phyloP scores from a whole-genome alignment of 2,797 vertebrate species.

The Lophotriccus pileatus region DNA sequence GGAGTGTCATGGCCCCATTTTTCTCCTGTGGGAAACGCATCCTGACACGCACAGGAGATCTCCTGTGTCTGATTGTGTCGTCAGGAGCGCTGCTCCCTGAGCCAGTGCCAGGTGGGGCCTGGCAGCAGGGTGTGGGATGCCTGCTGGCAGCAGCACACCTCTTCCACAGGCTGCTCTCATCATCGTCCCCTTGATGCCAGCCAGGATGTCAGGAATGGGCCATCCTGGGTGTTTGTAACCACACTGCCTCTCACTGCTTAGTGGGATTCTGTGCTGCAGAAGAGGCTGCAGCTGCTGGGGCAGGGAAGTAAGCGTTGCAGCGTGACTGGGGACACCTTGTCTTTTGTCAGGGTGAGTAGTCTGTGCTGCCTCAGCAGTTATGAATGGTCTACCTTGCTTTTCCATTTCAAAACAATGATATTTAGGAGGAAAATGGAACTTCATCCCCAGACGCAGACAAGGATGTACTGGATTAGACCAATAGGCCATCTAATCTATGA shows the following conservation, averaged over 20 bases:
- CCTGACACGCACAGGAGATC: not conserved
- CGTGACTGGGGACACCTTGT: not conserved
- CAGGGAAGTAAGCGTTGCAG: not conserved
- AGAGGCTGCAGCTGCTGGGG: not conserved
- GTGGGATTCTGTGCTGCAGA: not conserved
- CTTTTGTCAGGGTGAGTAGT: not conserved
- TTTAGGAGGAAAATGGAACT: not conserved
- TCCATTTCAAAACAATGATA: not conserved
- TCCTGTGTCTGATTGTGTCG: not conserved
- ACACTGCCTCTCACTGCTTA: not conserved
- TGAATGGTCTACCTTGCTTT: not conserved
- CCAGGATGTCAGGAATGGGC: not conserved
- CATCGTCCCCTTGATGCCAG: not conserved
- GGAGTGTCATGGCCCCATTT: not conserved
- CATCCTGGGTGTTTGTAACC: not conserved
- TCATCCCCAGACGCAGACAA: not conserved
- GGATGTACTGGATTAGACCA: not conserved
- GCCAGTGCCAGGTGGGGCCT: not conserved
- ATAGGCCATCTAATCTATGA: not conserved
- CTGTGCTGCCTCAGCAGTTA: not conserved
- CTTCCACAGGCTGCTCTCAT: not conserved
- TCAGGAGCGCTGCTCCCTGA: not conserved
- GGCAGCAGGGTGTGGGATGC: not conserved
- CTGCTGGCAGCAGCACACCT: not conserved
- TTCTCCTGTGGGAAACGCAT: not conserved